These are phyloP conservation scores for Rhinichthys osculus DNA, from an alignment of 2,797 vertebrate genomes.

Conservation along the genomic window DNA sequence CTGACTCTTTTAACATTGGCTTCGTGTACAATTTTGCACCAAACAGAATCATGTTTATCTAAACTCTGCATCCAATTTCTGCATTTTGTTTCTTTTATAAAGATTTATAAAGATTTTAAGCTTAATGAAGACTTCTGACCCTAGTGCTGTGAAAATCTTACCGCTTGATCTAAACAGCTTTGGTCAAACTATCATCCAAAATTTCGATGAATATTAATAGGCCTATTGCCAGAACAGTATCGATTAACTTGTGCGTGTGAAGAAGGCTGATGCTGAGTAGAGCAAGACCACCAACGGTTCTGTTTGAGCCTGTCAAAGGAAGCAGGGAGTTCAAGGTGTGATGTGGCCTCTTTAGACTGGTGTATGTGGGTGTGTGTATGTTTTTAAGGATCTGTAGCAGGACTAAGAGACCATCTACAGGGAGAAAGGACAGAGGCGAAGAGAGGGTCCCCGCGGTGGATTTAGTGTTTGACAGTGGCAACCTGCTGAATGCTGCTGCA, in stretches of 20 bases:
- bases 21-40: neutral
- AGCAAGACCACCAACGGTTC: slow-evolving; percentile 24
- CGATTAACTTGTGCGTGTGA: slow-evolving; percentile 21
- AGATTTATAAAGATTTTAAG: neutral
- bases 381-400: slow-evolving; percentile 14
- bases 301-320: slow-evolving; percentile 22
- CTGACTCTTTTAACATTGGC: neutral
- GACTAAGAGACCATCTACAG: slow-evolving; percentile 20
- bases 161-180: slow-evolving; percentile 14
- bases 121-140: slow-evolving; percentile 8
- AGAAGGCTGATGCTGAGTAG: neutral
- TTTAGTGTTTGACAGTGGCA: slow-evolving; percentile 31
- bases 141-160: neutral
- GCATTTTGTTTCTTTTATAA: neutral
- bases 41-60: neutral
- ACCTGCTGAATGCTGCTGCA: slow-evolving; percentile 16
- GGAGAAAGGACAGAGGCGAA: slow-evolving; percentile 6
- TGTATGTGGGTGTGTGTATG: neutral
- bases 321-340: slow-evolving; percentile 30
- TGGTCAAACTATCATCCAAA: slow-evolving; percentile 40
- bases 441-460: slow-evolving; percentile 27
- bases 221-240: slow-evolving; percentile 31
- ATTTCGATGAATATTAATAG: slow-evolving; percentile 35
- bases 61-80: neutral
- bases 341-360: slow-evolving; percentile 31